Evolutionary conservation across 2,888 invertebrate species (phyloP), one percentile per base, ranked within the genome.

Genomic region (Drosophila limbata): DNA sequence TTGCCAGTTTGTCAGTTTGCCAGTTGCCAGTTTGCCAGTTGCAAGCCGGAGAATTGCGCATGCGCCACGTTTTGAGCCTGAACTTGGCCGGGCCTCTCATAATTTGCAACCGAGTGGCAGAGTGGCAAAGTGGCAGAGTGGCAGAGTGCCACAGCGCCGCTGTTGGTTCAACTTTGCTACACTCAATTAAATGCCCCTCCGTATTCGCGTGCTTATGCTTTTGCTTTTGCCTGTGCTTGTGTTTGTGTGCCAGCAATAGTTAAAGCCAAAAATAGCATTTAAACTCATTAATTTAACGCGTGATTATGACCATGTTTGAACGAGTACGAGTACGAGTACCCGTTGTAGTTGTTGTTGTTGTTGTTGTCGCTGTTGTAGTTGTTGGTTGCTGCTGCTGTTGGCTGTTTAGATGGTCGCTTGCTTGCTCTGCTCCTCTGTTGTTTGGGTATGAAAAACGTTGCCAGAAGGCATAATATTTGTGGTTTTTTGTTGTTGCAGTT

Each of bases 231-330:
- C 2, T 59, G 21, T 64, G 19, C 33, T 17, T 37, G 37, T 59
- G 25, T 60, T 31, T 71, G 47, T 75, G 69, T 72, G 65, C 35
- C 76, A 70, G 81, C 84, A 87, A 89, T 88, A 86, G 88, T 88
- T 87, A 89, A 88, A 88, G 90, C 90, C 89, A 88, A 90, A 89
- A 89, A 90, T 88, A 90, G 89, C 90, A 89, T 90, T 90, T 89
- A 90, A 90, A 90, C 90, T 90, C 90, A 90, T 90, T 90, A 90
- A 90, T 90, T 90, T 90, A 90, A 88, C 90, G 89, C 90, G 90
- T 90, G 90, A 90, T 90, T 90, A 90, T 90, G 86, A 88, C 86
- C 84, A 85, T 87, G 87, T 86, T 86, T 88, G 88, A 79, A 83
- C 80, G 82, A 79, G 65, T 83, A 69, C 28, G 25, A 25, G 25